Conservation (phyloP, 2,888 invertebrate genomes). For the Conchocele bisecta region DNA sequence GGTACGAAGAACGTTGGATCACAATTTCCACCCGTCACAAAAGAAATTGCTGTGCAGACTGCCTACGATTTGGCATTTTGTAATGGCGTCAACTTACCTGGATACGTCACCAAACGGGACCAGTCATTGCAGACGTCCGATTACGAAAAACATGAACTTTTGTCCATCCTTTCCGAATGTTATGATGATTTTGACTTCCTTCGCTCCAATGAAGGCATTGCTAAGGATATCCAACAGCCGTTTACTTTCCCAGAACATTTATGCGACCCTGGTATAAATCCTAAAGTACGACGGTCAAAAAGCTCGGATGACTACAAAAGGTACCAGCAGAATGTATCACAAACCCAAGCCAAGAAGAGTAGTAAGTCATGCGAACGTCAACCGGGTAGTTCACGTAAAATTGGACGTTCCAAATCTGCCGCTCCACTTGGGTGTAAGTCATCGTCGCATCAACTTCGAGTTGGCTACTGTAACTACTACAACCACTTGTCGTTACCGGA, state of each 20-base stretch:
- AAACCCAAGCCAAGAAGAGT: too few species aligned
- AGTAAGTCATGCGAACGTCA: too few species aligned
- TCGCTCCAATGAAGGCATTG: slow-evolving; percentile 52
- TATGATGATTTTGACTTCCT: slow-evolving; percentile 57
- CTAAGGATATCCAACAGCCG: slow-evolving; percentile 29
- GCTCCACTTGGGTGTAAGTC: slow-evolving; percentile 45
- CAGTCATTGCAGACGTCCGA: slow-evolving; percentile 57
- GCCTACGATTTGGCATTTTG: slow-evolving; percentile 27
- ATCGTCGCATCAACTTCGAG: slow-evolving; percentile 58
- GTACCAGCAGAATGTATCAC: slow-evolving; percentile 11
- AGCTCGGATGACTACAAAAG: slow-evolving; percentile 55
- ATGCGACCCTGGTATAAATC: slow-evolving; percentile 26
- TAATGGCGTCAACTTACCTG: slow-evolving; percentile 11
- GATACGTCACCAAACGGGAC: slow-evolving; percentile 34
- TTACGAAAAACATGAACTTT: slow-evolving; percentile 55
- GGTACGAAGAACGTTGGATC: slow-evolving; percentile 77
- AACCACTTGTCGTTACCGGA: slow-evolving; percentile 75
- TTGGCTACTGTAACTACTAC: slow-evolving; percentile 67
- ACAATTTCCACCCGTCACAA: slow-evolving; percentile 77
- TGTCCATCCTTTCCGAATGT: slow-evolving; percentile 62
- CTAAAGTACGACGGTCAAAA: slow-evolving; percentile 60
- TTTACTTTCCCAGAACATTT: slow-evolving; percentile 47
- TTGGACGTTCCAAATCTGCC: slow-evolving; percentile 57
- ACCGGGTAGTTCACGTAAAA: slow-evolving; percentile 24
- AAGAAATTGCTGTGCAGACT: slow-evolving; percentile 76